Percentiles rank a stretch among this genome's conserved stretches.
phyloP scores from a whole-genome alignment of 1,140 invertebrate genomes.

The Cepaea nemoralis region DNA sequence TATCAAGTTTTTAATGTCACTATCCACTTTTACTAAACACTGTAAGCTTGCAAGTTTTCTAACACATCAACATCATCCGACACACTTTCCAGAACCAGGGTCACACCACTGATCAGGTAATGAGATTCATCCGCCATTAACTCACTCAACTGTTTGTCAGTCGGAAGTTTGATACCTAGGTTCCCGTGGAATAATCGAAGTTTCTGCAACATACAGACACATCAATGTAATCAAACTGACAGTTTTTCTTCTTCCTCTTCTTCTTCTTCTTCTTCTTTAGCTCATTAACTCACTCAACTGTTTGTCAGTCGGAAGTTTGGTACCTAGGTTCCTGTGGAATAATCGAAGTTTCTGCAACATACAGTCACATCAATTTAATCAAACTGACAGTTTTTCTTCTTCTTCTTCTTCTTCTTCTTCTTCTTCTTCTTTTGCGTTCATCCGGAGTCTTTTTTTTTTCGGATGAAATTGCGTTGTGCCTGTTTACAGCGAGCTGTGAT shows the following conservation, averaged over 20 bases:
- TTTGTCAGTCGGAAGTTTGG: conserved; percentile 44
- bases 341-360: conserved; percentile 58
- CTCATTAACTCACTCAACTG: conserved; percentile 42
- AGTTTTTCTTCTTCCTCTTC: no score
- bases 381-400: no score
- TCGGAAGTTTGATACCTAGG: conserved; percentile 45
- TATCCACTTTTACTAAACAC: no score
- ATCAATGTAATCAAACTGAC: no score
- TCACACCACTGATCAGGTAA: conserved; percentile 49
- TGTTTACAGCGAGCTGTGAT: no score
- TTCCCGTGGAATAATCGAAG: conserved; percentile 54
- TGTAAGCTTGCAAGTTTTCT: background rate
- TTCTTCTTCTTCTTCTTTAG: no score
- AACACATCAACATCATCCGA: conserved; percentile 1
- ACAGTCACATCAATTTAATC: no score
- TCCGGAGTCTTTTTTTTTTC: no score
- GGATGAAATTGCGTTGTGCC: no score
- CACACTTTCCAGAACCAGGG: conserved; percentile 55
- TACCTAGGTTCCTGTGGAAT: conserved; percentile 52
- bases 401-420: no score
- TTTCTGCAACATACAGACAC: conserved; percentile 59
- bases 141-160: conserved; percentile 42
- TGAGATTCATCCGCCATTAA: conserved; percentile 41
- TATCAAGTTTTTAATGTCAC: no score
- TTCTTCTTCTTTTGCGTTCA: no score